Percentiles rank a stretch among this genome's conserved stretches.
phyloP scores from a whole-genome alignment of 2,113 vertebrate genomes.

The Leucoraja erinaceus region DNA sequence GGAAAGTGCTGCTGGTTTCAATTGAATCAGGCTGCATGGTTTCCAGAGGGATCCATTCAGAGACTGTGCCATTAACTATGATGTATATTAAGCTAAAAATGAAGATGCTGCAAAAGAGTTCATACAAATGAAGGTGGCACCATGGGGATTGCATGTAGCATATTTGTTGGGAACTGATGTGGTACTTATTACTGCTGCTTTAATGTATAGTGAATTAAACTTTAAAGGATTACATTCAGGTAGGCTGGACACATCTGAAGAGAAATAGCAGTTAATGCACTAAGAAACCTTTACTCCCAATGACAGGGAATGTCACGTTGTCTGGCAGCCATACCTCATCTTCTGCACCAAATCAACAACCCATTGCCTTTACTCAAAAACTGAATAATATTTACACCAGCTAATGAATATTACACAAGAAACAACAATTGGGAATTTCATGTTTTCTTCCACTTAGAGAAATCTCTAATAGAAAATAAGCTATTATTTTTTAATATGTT shows the following conservation, averaged over 20 bases:
- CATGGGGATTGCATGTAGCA: constrained; percentile 83
- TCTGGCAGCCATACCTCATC: constrained; percentile 57
- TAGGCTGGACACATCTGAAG: constrained; percentile 79
- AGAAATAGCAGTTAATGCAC: constrained; percentile 82
- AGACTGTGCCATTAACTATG: background rate
- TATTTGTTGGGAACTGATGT: constrained; percentile 85
- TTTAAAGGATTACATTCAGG: constrained; percentile 97
- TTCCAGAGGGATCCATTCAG: constrained; percentile 12
- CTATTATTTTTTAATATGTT: background rate
- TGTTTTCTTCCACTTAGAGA: background rate
- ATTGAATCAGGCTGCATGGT: background rate
- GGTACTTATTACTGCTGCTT: constrained; percentile 90
- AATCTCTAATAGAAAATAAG: background rate
- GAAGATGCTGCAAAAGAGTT: constrained; percentile 86
- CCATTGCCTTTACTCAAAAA: constrained; percentile 44
- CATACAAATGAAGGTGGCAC: constrained; percentile 98
- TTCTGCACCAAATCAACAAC: constrained; percentile 59
- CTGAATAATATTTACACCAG: constrained; percentile 52
- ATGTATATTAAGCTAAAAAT: constrained; percentile 27
- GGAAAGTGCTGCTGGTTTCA: background rate
- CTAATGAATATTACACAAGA: constrained; percentile 45
- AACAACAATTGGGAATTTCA: background rate
- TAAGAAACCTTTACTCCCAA: constrained; percentile 64
- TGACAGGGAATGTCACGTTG: constrained; percentile 56
- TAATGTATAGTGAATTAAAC: constrained; percentile 99